phyloP scores from a whole-genome alignment of 2,888 invertebrate genomes.

The Doris montereyensis region DNA sequence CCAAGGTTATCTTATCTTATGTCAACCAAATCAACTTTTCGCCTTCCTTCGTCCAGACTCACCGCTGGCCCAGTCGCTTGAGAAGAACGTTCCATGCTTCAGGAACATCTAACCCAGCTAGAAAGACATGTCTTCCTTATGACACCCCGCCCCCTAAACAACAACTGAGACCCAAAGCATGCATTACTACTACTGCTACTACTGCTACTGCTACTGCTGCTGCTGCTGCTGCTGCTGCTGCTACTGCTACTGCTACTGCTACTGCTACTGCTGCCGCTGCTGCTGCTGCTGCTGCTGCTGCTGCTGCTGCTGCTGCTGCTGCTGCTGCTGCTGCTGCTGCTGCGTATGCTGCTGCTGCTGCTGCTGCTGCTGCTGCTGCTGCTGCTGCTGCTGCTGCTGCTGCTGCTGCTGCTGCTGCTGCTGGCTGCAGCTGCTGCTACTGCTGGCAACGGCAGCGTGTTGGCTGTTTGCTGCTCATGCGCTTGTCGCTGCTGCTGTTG shows the following conservation, averaged over 20 bases:
- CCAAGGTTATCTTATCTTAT: too few species aligned
- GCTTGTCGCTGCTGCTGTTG: too few species aligned
- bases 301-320: neutral
- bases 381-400: neutral
- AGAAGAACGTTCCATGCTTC: too few species aligned
- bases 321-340: neutral
- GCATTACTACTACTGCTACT: neutral
- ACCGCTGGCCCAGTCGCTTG: too few species aligned
- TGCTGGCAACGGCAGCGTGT: too few species aligned
- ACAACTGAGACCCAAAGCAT: too few species aligned
- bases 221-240: neutral
- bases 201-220: neutral
- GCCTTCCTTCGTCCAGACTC: too few species aligned
- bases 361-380: constrained; percentile 3
- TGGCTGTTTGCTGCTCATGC: too few species aligned
- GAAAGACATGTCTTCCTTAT: too few species aligned
- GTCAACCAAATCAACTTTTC: too few species aligned
- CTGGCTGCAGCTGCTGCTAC: neutral
- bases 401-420: neutral
- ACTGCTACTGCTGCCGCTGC: neutral
- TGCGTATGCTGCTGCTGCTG: neutral
- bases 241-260: neutral
- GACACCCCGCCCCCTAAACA: too few species aligned
- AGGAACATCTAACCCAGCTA: too few species aligned
- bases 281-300: neutral